A percentile compares a stretch with the other conserved stretches of the same genome.
Evolutionary conservation across 2,888 invertebrate species (phyloP).

Genomic region (Tetragonula carbonaria): DNA sequence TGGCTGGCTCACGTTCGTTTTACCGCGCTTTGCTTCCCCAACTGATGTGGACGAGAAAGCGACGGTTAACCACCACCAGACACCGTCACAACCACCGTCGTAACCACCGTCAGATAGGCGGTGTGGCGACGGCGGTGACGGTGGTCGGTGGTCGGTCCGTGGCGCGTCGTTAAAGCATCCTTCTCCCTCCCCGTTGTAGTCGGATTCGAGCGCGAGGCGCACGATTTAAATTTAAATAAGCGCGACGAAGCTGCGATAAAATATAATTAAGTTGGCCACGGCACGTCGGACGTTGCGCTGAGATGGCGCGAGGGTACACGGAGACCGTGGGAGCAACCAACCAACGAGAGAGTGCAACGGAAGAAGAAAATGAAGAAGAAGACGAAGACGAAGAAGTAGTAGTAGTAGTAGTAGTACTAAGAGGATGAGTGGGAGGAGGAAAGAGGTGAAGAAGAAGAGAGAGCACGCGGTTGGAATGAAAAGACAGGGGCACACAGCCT

Average conservation of each 20-base stretch:
- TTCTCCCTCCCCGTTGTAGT: constrained; percentile 20
- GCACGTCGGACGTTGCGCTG: constrained; percentile 55
- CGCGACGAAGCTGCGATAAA: constrained; percentile 79
- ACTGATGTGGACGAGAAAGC: constrained; percentile 17
- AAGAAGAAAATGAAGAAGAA: not conserved
- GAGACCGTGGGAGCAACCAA: constrained; percentile 33
- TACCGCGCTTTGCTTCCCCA: not conserved
- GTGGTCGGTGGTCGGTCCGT: constrained; percentile 40
- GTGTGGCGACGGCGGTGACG: not conserved
- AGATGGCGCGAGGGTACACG: constrained; percentile 35
- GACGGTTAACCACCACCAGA: constrained; percentile 55
- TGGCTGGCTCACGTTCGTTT: not conserved
- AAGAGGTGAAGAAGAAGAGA: not conserved
- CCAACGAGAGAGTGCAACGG: constrained; percentile 20
- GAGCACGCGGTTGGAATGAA: constrained; percentile 31
- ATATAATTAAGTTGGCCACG: constrained; percentile 79
- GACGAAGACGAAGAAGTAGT: not conserved
- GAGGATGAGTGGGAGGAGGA: no score
- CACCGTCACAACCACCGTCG: constrained; percentile 3
- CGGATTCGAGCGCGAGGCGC: constrained; percentile 56
- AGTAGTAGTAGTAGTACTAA: not conserved
- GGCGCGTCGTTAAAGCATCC: constrained; percentile 60
- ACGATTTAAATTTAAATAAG: constrained; percentile 81
- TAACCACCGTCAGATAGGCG: constrained; percentile 26
- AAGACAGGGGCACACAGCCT: constrained; percentile 19